A percentile compares a stretch with the other conserved stretches of the same genome.
These are phyloP conservation scores for Drosophila setosimentum DNA, from an alignment of 2,888 invertebrate species.

Conservation along the genomic window DNA sequence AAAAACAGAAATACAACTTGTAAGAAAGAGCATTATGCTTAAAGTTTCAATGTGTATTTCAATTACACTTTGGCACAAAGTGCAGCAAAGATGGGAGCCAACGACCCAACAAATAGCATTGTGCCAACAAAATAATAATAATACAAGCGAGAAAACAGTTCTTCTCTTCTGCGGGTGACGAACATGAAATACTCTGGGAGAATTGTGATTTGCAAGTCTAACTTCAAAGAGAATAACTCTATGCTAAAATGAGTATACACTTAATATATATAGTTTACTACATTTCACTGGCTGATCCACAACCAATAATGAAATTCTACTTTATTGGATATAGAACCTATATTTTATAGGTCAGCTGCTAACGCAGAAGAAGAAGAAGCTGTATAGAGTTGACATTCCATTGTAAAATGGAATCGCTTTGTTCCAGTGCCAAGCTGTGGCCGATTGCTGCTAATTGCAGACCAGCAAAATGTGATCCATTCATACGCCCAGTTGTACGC, in stretches of 20 bases:
- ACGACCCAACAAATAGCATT: constrained; percentile 22
- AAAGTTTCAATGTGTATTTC: constrained; percentile 75
- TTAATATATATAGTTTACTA: background rate
- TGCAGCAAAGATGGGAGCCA: constrained; percentile 29
- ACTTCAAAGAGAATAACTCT: background rate
- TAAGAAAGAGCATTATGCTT: constrained; percentile 74
- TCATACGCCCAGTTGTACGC: constrained; percentile 55
- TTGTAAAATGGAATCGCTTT: constrained; percentile 41
- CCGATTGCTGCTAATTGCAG: constrained; percentile 57
- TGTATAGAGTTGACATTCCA: constrained; percentile 28
- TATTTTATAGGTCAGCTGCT: background rate
- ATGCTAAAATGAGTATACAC: background rate
- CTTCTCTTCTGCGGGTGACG: background rate
- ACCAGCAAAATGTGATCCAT: constrained; percentile 35
- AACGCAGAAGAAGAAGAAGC: background rate
- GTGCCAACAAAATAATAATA: constrained; percentile 48
- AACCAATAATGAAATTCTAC: background rate
- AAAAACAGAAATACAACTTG: constrained; percentile 40
- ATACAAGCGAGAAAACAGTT: constrained; percentile 9
- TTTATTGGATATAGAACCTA: too few relatives aligned
- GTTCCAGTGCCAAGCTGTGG: constrained; percentile 20
- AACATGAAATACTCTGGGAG: constrained; percentile 14
- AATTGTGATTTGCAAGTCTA: background rate
- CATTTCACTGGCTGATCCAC: background rate
- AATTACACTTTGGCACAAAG: constrained; percentile 67